Base-by-base conservation (phyloP, 1,140 invertebrate species). In the Fopius arisanus region DNA sequence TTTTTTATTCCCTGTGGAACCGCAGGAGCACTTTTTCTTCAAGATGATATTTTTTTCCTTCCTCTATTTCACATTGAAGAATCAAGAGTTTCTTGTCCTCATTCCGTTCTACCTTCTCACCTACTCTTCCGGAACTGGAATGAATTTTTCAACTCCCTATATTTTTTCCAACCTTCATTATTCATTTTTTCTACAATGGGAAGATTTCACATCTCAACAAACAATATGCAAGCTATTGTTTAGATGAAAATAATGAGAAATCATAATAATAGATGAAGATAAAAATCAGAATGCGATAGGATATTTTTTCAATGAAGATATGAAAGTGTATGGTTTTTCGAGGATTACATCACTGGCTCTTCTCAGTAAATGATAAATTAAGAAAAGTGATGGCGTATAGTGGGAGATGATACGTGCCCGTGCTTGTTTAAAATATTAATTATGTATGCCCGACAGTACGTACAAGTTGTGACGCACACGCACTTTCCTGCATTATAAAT, bases 371-470 rank as follows among this genome's bases (percentile, higher is more conserved):
- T 62, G 63, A 65, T 33, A 59, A 63, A 75, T 41, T 43, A 19
- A 43, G 16, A 16, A 48, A 48, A n/a, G 7, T 48, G n/a, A 48
- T 14, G 14, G 3, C 5, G 1, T 37, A 37, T 7, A 37, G 9
- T 1, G 7, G 43, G n/a, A 48, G 7, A 67, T 72, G 63, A 70
- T 21, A 59, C 40, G 33, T 75, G 74, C 75, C 78, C 74, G 74
- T 77, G 71, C 80, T 84, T 83, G 78, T 81, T 86, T 82, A 83
- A 85, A 84, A 48, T 86, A 85, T 86, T 84, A 84, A 85, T 86
- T 86, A 86, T 86, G 84, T 82, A 84, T 85, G 81, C 81, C 79
- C 76, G 81, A 81, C 75, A 79, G 74, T 83, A 78, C 77, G 79
- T 69, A 59, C 66, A 19, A 19, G 67, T 70, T 75, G 78, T 43